Conservation (phyloP, 2,797 vertebrate genomes). For the Aythya fuligula region DNA sequence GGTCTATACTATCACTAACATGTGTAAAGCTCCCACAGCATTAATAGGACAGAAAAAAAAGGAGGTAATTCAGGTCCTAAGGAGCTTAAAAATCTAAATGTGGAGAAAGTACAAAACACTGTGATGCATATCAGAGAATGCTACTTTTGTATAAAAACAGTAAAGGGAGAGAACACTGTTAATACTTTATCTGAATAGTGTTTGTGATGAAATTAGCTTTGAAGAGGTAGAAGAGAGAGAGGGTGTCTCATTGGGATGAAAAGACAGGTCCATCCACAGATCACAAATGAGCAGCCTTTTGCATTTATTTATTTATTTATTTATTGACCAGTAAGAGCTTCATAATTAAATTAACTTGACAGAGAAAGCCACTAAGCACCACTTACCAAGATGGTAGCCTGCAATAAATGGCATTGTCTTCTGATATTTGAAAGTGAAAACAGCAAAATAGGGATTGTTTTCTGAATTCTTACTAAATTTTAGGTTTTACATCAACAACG, state of each 20-base stretch:
- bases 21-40: neutral
- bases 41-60: slow-evolving; percentile 4
- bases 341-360: neutral
- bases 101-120: neutral
- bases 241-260: neutral
- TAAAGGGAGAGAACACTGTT: neutral
- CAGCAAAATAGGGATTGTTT: neutral
- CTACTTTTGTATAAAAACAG: neutral
- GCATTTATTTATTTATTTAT: neutral
- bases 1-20: neutral
- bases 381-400: neutral
- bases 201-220: slow-evolving; percentile 21
- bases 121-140: neutral
- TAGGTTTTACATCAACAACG: neutral
- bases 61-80: neutral
- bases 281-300: neutral
- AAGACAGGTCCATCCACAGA: neutral
- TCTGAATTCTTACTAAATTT: neutral
- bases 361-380: neutral
- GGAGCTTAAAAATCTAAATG: neutral
- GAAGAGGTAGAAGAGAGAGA: neutral
- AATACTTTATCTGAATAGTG: neutral
- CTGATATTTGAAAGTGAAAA: neutral
- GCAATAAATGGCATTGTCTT: neutral
- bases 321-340: neutral